Evolutionary conservation across 2,113 vertebrate species (phyloP).

Genomic region (Stigmatopora argus): DNA sequence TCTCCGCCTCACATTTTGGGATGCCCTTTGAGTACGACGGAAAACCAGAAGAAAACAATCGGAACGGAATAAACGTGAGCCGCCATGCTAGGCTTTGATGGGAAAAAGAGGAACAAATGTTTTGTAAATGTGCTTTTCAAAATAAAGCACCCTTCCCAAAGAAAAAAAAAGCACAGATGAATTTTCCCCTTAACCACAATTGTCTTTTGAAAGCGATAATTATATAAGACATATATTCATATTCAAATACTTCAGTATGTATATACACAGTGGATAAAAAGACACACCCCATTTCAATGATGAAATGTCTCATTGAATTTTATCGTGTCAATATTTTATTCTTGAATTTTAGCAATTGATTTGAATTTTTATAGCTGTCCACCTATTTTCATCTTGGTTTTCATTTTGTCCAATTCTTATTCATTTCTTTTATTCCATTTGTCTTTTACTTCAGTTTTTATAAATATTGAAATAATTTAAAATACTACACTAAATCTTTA

Average conservation of each 20-base stretch:
- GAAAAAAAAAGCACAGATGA: constrained; percentile 64
- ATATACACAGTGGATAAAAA: constrained; percentile 27
- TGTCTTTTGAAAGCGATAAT: constrained; percentile 72
- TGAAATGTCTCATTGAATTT: no score
- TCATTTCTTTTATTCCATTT: no score
- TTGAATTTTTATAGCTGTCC: no score
- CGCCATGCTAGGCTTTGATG: constrained; percentile 70
- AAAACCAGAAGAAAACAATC: constrained; percentile 64
- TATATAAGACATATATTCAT: constrained; percentile 67
- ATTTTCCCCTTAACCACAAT: constrained; percentile 59
- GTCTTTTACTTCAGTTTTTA: no score
- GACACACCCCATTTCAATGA: no score
- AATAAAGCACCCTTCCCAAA: constrained; percentile 50
- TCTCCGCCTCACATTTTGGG: constrained; percentile 63
- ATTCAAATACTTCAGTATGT: constrained; percentile 57
- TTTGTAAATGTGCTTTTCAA: constrained; percentile 66
- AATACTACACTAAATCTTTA: no score
- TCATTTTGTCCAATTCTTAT: no score
- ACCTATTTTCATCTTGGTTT: no score
- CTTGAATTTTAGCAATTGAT: no score
- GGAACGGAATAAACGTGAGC: constrained; percentile 59
- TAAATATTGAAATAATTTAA: no score
- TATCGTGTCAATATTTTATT: no score
- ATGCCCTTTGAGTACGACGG: constrained; percentile 71
- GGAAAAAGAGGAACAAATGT: constrained; percentile 61